Evolutionary conservation across 2,113 vertebrate species (phyloP).

Genomic region (Andinoacara biseriatus): DNA sequence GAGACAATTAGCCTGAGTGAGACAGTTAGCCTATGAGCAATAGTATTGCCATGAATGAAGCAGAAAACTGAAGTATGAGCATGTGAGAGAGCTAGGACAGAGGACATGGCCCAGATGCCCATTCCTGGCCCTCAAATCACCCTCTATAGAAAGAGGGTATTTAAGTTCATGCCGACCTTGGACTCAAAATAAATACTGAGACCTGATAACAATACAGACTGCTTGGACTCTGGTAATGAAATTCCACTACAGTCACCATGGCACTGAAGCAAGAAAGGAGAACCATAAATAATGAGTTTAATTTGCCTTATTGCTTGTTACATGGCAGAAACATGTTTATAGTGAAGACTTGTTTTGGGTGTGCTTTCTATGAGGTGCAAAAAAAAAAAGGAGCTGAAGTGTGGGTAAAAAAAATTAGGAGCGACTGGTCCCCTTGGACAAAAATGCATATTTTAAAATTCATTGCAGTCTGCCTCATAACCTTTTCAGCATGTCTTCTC

Average conservation of each 20-base stretch:
- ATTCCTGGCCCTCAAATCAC: conserved; percentile 40
- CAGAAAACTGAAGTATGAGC: conserved; percentile 51
- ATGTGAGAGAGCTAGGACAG: conserved; percentile 66
- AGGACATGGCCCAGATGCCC: conserved; percentile 49
- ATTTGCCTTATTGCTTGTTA: conserved; percentile 8
- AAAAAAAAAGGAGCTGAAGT: conserved; percentile 1
- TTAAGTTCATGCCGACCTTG: conserved; percentile 40
- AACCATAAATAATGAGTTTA: conserved; percentile 23
- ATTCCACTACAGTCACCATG: conserved; percentile 67
- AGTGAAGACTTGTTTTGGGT: conserved; percentile 5
- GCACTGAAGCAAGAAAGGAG: conserved; percentile 34
- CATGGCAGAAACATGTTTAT: neutral
- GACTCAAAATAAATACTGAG: conserved; percentile 47
- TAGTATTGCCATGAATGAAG: conserved; percentile 60
- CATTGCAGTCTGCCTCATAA: conserved; percentile 24
- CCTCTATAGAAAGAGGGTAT: conserved; percentile 39
- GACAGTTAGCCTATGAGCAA: conserved; percentile 21
- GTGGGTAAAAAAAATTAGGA: conserved; percentile 21
- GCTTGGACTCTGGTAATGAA: conserved; percentile 61
- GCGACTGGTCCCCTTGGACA: conserved; percentile 25
- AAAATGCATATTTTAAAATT: conserved; percentile 39
- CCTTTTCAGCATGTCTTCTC: conserved; percentile 17
- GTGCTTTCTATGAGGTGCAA: neutral
- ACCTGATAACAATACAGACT: conserved; percentile 53
- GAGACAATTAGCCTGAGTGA: conserved; percentile 22